Evolutionary conservation across 2,113 vertebrate genomes (phyloP).

Genomic region (Trinectes maculatus): DNA sequence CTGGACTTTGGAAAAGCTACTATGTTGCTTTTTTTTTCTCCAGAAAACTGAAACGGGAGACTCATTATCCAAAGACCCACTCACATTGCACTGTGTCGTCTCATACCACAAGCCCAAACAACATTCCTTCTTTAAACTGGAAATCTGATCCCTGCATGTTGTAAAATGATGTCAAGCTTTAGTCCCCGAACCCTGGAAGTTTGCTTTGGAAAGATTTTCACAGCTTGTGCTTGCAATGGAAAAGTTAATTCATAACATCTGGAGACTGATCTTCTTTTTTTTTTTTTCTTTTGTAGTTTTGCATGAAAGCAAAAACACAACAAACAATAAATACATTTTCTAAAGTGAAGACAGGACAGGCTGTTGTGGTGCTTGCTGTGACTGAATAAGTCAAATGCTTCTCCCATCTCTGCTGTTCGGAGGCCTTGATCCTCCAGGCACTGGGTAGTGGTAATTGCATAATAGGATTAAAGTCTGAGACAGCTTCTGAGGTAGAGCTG

Average conservation of each 20-base stretch:
- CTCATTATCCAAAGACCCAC: neutral
- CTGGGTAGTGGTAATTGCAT: conserved; percentile 22
- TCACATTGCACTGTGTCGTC: neutral
- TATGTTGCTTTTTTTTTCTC: neutral
- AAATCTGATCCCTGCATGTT: conserved; percentile 10
- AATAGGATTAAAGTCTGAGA: conserved; percentile 42
- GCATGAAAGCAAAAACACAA: no score
- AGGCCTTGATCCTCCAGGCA: conserved; percentile 14
- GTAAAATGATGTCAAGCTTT: conserved; percentile 32
- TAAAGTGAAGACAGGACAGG: conserved; percentile 11
- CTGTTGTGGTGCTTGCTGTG: neutral
- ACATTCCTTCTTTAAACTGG: neutral
- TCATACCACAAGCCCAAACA: neutral
- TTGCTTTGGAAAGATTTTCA: conserved; percentile 24
- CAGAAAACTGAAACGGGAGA: neutral
- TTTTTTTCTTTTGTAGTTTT: conserved; percentile 12
- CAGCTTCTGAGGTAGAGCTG: conserved; percentile 16
- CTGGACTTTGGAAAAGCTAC: neutral
- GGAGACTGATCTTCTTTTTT: neutral
- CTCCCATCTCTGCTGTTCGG: conserved; percentile 3
- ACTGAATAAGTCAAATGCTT: conserved; percentile 12
- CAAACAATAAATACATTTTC: conserved; percentile 9
- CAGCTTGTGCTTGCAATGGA: neutral
- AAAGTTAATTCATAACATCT: conserved; percentile 3
- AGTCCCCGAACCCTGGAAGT: conserved; percentile 9